Evolutionary conservation across 2,113 vertebrate genomes (phyloP).

Genomic region (Proterorhinus semilunaris): DNA sequence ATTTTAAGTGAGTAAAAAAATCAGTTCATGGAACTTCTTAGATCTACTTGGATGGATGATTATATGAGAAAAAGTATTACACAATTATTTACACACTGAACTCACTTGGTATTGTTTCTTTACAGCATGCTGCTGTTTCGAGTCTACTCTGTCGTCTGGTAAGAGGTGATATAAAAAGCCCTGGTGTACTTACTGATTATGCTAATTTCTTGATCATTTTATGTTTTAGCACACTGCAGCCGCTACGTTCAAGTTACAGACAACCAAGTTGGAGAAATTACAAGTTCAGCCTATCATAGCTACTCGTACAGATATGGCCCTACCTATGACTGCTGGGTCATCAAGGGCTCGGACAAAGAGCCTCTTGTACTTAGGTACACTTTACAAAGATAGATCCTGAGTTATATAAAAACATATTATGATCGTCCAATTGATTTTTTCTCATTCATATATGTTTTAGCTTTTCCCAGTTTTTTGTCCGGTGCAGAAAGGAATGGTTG

Average conservation of each 20-base stretch:
- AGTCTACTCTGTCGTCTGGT: conserved; percentile 58
- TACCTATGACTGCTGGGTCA: conserved; percentile 73
- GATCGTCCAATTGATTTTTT: not conserved
- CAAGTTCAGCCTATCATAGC: conserved; percentile 63
- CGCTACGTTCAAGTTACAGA: conserved; percentile 61
- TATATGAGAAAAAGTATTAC: no score
- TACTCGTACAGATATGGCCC: conserved; percentile 63
- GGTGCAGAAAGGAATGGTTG: conserved; percentile 71
- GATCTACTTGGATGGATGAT: not conserved
- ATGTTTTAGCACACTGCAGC: conserved; percentile 64
- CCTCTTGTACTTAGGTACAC: conserved; percentile 74
- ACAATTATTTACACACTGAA: conserved; percentile 4
- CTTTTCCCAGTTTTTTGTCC: conserved; percentile 71
- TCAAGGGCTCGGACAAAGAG: conserved; percentile 61
- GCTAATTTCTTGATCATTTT: not conserved
- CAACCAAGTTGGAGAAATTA: conserved; percentile 68
- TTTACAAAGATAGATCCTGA: not conserved
- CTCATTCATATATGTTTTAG: conserved; percentile 37
- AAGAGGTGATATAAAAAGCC: conserved; percentile 23
- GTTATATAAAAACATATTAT: not conserved
- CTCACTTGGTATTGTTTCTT: conserved; percentile 9
- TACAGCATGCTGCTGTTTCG: conserved; percentile 59
- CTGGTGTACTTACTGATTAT: not conserved
- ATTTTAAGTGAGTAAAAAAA: conserved; percentile 56
- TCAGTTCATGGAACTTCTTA: not conserved